phyloP scores from a whole-genome alignment of 2,797 vertebrate genomes.

The Enteromius unitaeniatus region DNA sequence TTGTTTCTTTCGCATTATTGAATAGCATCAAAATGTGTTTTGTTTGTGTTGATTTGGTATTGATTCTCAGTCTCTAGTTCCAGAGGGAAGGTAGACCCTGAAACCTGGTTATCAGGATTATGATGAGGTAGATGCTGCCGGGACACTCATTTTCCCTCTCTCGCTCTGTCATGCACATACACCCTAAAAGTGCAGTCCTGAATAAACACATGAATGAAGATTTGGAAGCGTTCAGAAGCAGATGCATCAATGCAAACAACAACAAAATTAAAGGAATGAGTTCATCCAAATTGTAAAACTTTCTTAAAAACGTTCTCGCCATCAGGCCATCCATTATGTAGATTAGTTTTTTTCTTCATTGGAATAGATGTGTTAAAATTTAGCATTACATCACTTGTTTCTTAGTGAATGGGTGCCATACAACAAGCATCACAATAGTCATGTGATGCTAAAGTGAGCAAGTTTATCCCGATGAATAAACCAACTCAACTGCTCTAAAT shows the following conservation, averaged over 20 bases:
- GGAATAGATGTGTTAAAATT: neutral
- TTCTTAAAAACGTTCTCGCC: neutral
- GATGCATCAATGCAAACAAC: neutral
- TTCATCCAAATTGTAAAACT: neutral
- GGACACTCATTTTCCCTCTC: conserved; percentile 19
- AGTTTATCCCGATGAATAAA: neutral
- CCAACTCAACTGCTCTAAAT: neutral
- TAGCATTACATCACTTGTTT: neutral
- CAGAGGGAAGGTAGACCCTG: conserved; percentile 39
- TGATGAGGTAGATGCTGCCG: conserved; percentile 44
- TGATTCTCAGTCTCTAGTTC: conserved; percentile 35
- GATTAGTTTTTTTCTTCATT: neutral
- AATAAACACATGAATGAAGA: neutral
- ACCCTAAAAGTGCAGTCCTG: neutral
- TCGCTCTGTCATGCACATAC: neutral
- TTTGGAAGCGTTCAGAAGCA: neutral
- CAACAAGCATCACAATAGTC: neutral
- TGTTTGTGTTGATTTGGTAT: conserved; percentile 54
- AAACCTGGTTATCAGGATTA: conserved; percentile 56
- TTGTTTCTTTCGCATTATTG: conserved; percentile 46
- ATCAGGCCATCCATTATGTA: neutral
- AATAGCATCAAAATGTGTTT: conserved; percentile 55
- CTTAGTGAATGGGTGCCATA: neutral
- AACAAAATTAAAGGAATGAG: neutral
- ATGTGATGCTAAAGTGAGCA: neutral